Conservation (phyloP, 2,888 invertebrate genomes). For the Phengaris alcon region DNA sequence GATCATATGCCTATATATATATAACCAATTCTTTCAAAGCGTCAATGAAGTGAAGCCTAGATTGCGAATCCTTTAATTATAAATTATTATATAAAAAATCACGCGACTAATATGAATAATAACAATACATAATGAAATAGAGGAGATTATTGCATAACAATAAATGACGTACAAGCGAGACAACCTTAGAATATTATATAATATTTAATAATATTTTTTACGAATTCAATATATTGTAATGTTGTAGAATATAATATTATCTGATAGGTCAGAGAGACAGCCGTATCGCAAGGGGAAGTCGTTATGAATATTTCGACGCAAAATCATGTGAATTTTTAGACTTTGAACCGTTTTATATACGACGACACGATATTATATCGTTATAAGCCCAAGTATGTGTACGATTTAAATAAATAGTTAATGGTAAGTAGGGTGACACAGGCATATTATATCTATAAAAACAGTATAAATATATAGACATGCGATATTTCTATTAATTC, state of each 20-base stretch:
- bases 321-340: slow-evolving; percentile 12
- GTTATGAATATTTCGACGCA: slow-evolving; percentile 24
- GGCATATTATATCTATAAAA: too few relatives aligned
- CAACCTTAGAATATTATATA: not conserved
- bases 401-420: not conserved
- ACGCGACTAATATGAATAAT: not conserved
- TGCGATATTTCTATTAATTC: too few relatives aligned
- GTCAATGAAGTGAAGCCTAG: not conserved
- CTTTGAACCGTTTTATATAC: not conserved
- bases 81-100: not conserved
- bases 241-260: slow-evolving; percentile 12
- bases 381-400: not conserved
- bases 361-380: not conserved
- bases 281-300: slow-evolving; percentile 8
- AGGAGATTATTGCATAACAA: not conserved
- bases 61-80: not conserved
- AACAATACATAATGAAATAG: slow-evolving; percentile 12
- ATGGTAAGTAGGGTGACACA: too few relatives aligned
- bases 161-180: slow-evolving; percentile 9
- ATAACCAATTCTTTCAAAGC: not conserved
- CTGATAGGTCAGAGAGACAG: slow-evolving; percentile 13
- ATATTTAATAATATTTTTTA: slow-evolving; percentile 8
- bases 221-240: not conserved
- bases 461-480: too few relatives aligned
- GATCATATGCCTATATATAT: not conserved